Percentiles rank a stretch among this genome's conserved stretches.
These are phyloP conservation scores for Mythimna impura DNA, from an alignment of 2,888 invertebrate species.

Conservation along the genomic window DNA sequence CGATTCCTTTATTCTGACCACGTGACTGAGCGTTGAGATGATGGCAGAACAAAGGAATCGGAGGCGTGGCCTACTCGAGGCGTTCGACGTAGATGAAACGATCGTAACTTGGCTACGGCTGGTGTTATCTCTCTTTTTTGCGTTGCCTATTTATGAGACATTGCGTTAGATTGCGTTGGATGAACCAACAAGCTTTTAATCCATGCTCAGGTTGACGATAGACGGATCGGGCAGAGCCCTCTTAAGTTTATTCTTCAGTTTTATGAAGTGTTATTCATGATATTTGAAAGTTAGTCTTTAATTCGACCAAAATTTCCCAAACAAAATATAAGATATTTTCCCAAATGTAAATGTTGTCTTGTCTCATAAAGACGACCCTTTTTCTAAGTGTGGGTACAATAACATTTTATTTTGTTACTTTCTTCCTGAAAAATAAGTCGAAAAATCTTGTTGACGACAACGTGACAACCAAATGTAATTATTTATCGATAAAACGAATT, in stretches of 20 bases:
- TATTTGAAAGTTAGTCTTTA: neutral
- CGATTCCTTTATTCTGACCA: too few relatives aligned
- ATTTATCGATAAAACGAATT: conserved; percentile 63
- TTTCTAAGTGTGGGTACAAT: neutral
- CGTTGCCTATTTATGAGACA: too few relatives aligned
- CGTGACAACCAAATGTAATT: conserved; percentile 42
- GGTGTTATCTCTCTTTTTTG: too few relatives aligned
- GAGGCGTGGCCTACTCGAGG: too few relatives aligned
- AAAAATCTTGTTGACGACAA: conserved; percentile 12
- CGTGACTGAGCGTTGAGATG: too few relatives aligned
- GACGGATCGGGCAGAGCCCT: too few relatives aligned
- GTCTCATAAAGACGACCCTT: neutral
- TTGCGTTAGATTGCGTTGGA: too few relatives aligned
- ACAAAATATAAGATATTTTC: neutral
- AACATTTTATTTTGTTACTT: neutral
- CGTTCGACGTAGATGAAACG: too few relatives aligned
- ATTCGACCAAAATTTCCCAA: neutral
- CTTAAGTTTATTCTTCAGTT: neutral
- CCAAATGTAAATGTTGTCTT: neutral
- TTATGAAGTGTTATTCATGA: neutral
- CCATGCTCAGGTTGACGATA: too few relatives aligned
- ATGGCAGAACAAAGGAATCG: too few relatives aligned
- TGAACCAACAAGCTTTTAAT: too few relatives aligned
- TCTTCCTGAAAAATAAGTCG: neutral
- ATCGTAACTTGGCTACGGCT: too few relatives aligned